These are phyloP conservation scores for Eucidaris tribuloides DNA, from an alignment of 35 echinoderm and acorn worm species.

Conservation along the genomic window DNA sequence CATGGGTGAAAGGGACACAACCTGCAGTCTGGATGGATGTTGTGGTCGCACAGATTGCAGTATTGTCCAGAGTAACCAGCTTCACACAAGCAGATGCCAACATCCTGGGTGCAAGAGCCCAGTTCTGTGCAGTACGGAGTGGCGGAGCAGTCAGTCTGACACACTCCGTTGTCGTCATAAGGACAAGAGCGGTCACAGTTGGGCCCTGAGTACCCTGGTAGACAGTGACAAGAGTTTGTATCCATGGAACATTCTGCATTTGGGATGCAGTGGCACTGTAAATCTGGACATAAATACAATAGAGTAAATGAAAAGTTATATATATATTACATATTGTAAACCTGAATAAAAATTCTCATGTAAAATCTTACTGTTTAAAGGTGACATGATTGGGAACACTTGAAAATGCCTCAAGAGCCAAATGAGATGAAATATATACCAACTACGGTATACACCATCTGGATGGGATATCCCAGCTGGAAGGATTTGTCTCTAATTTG, in stretches of 20 bases:
- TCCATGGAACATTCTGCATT: conserved; percentile 16
- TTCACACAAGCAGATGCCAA: conserved; percentile 17
- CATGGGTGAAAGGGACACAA: conserved; percentile 20
- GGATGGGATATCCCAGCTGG: too few relatives aligned
- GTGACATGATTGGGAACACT: too few relatives aligned
- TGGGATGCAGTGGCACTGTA: conserved; percentile 43
- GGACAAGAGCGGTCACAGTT: conserved; percentile 57
- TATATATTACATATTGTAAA: not conserved
- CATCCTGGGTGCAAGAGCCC: conserved; percentile 8
- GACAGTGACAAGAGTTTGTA: conserved; percentile 12
- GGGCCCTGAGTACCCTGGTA: conserved; percentile 35
- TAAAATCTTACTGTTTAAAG: not conserved
- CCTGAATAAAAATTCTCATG: not conserved
- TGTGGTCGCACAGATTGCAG: conserved; percentile 50
- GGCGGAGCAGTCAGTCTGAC: not conserved
- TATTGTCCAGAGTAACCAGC: conserved; percentile 49
- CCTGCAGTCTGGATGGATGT: conserved; percentile 16
- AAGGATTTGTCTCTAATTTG: too few relatives aligned
- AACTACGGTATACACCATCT: too few relatives aligned
- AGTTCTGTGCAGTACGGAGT: conserved; percentile 13
- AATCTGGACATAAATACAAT: conserved; percentile 14
- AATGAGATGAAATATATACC: too few relatives aligned
- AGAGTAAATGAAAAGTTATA: not conserved
- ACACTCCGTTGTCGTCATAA: conserved; percentile 8
- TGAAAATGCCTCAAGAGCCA: too few relatives aligned